Base-by-base conservation (phyloP, 2,888 invertebrate genomes). In the Microplitis manilae region DNA sequence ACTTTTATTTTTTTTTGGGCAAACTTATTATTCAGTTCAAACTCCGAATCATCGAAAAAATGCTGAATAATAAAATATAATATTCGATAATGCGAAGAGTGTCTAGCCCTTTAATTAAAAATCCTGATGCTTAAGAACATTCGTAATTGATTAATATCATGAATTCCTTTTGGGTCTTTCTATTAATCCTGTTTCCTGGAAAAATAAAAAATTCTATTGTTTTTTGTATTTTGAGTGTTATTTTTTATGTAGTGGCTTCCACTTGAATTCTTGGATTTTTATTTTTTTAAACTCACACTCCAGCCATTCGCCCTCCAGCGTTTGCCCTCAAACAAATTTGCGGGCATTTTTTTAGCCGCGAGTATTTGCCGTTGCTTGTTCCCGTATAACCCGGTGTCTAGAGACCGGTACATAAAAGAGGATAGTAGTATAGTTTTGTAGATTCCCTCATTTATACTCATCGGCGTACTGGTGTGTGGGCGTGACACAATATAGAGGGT, bases 341-440 rank as follows among this genome's bases (percentile, higher is more conserved):
- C 83, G 80, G 81, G 84, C 83, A 86, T 86, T 86, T 86, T 85
- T 86, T 83, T 84, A 83, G 83, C 80, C 81, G 77, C 39, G 74
- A 83, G 80, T 84, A 82, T 83, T 8, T 17, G 62, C 78, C 77
- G 75, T 80, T 80, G 68, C 78, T 78, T 78, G 80, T 73, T 80
- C 76, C 75, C 81, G 81, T 72, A 67, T 61, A 80, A 79, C 77
- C 60, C 6, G 7, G n/a, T 70, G 70, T n/a, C 30, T 62, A 79
- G 73, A 75, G 76, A 74, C 77, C 68, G 71, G 76, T 61, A 76
- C 68, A 70, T 68, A 79, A 77, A 72, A 65, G 77, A 76, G 79
- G 75, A 78, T 60, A 62, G 73, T 64, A 69, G 77, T 59, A 17
- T 69, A 60, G 59, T 76, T 70, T 78, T 60, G 67, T 75, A 75